Conservation (phyloP, 2,888 invertebrate genomes). For the Lagria hirta region DNA sequence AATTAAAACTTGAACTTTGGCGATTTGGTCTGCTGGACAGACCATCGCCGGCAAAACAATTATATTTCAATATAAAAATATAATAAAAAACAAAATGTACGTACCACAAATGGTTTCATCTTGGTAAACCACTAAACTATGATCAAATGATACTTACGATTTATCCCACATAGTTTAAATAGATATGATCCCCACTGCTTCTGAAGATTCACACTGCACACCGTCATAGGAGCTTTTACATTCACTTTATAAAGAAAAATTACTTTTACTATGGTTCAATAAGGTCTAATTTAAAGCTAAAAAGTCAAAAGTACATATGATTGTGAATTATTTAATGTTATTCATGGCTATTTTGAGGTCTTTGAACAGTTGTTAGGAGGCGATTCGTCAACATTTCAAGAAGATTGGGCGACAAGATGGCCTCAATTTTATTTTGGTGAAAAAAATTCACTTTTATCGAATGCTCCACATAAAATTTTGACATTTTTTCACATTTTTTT, state of each 20-base stretch:
- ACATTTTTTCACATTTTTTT: too few species aligned
- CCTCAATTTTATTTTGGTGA: too few species aligned
- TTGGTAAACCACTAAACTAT: conserved; percentile 47
- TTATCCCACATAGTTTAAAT: conserved; percentile 39
- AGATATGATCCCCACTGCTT: conserved; percentile 34
- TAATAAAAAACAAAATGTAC: conserved; percentile 34
- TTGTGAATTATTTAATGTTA: conserved; percentile 18
- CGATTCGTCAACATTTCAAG: not conserved
- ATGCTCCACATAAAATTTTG: too few species aligned
- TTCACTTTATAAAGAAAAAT: conserved; percentile 42
- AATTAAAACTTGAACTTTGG: not conserved
- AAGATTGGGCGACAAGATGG: not conserved
- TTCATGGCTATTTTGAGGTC: not conserved
- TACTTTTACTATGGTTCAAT: conserved; percentile 42
- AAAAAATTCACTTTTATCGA: too few species aligned
- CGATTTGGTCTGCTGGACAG: too few species aligned
- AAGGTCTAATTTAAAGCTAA: conserved; percentile 33
- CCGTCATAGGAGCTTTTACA: conserved; percentile 31
- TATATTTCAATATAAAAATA: too few species aligned
- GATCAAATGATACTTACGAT: conserved; percentile 43
- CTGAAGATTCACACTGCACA: conserved; percentile 41
- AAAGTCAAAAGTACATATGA: conserved; percentile 23
- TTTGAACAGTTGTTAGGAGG: conserved; percentile 1
- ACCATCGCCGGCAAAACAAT: too few species aligned
- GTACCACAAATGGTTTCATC: conserved; percentile 52